These are phyloP conservation scores for Sebastes oblongus DNA, from an alignment of 2,797 vertebrate species.

Conservation along the genomic window DNA sequence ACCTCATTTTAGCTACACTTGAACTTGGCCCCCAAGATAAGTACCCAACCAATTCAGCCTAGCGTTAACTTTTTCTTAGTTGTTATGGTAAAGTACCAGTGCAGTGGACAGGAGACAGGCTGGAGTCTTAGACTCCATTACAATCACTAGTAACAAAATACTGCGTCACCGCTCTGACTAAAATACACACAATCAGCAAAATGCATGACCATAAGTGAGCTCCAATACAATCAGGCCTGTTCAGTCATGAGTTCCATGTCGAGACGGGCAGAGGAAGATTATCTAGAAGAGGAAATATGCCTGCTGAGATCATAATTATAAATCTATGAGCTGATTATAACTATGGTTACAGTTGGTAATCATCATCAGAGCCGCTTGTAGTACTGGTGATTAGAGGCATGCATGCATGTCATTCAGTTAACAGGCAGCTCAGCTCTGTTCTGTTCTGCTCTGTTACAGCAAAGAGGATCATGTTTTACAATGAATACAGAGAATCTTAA, in stretches of 20 bases:
- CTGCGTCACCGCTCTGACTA: conserved; percentile 10
- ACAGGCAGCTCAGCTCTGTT: conserved; percentile 52
- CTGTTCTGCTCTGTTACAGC: conserved; percentile 47
- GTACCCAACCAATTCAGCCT: background rate
- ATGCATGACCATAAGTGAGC: conserved; percentile 42
- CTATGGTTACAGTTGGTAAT: conserved; percentile 80
- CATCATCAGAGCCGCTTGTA: conserved; percentile 81
- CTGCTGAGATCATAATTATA: conserved; percentile 81
- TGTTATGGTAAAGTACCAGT: conserved; percentile 11
- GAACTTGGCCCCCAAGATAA: background rate
- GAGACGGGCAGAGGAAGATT: conserved; percentile 69
- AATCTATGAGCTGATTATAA: conserved; percentile 83
- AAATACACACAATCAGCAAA: conserved; percentile 69
- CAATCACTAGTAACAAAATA: conserved; percentile 54
- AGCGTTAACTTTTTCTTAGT: conserved; percentile 13
- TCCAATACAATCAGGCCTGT: conserved; percentile 63
- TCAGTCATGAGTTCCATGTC: conserved; percentile 57
- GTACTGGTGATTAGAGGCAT: conserved; percentile 76
- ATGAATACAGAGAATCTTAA: conserved; percentile 51
- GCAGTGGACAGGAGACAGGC: conserved; percentile 1
- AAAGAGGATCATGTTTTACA: conserved; percentile 73
- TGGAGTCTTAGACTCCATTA: conserved; percentile 32
- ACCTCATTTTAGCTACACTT: conserved; percentile 4
- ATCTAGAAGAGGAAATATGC: conserved; percentile 75
- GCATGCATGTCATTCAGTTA: conserved; percentile 69